Evolutionary conservation across 2,113 vertebrate species (phyloP).

Genomic region (Chlorodrepanis virens): DNA sequence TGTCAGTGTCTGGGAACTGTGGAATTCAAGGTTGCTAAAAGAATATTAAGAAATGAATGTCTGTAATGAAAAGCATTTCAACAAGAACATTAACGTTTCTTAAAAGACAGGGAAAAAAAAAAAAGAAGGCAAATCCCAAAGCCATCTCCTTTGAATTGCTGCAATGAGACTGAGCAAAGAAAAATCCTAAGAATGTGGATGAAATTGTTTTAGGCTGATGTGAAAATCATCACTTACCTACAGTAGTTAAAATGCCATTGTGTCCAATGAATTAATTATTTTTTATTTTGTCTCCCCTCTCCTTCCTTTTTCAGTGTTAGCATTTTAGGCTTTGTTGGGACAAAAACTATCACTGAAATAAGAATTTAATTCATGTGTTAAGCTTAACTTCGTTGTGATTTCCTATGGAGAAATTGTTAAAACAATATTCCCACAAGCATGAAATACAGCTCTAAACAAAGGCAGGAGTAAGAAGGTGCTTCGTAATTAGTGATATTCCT

Average conservation of each 20-base stretch:
- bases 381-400: not conserved
- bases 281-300: not conserved
- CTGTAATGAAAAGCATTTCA: conserved; percentile 52
- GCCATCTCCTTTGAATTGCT: not conserved
- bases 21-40: conserved; percentile 37
- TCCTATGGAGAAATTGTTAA: not conserved
- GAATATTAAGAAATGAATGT: not conserved
- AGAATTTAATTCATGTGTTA: not conserved
- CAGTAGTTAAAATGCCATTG: not conserved
- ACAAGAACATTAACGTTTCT: conserved; percentile 33
- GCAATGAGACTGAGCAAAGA: not conserved
- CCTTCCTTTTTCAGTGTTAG: not conserved
- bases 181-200: conserved; percentile 36
- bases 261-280: not conserved
- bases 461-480: not conserved
- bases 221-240: conserved; percentile 47
- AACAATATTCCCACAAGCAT: not conserved
- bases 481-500: not conserved
- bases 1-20: not conserved
- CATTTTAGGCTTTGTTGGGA: not conserved
- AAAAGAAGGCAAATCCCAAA: not conserved
- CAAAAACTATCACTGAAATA: not conserved
- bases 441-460: not conserved
- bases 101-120: not conserved
- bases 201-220: conserved; percentile 19